Conservation (phyloP, 2,113 vertebrate species). For the Oriolus oriolus region DNA sequence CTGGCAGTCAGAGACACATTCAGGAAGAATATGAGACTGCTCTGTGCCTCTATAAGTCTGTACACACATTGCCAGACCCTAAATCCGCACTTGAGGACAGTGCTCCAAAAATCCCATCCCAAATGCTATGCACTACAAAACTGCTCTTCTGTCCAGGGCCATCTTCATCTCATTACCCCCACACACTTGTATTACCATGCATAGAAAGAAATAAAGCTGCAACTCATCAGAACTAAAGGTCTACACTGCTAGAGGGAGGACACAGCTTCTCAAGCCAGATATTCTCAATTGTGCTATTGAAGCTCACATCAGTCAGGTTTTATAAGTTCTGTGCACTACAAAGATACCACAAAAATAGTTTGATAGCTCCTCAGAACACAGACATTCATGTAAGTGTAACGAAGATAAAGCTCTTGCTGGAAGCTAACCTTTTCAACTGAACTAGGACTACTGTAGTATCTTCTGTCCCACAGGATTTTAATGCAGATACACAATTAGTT, state of each 20-base stretch:
- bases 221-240: not conserved
- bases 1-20: not conserved
- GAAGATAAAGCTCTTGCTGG: not conserved
- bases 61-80: not conserved
- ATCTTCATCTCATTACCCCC: not conserved
- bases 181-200: not conserved
- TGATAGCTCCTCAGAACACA: not conserved
- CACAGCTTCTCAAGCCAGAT: not conserved
- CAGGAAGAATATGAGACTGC: not conserved
- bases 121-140: not conserved
- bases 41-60: not conserved
- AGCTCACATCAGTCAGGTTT: not conserved
- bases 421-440: not conserved
- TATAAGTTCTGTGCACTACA: not conserved
- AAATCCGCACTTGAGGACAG: not conserved
- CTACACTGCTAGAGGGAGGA: not conserved
- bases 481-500: not conserved
- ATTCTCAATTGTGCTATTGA: not conserved
- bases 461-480: not conserved
- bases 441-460: not conserved
- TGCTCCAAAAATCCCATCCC: not conserved
- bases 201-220: not conserved
- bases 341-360: not conserved
- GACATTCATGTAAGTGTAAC: not conserved
- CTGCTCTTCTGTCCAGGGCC: not conserved